Evolutionary conservation across 2,113 vertebrate species (phyloP).

Genomic region (Sapajus apella): DNA sequence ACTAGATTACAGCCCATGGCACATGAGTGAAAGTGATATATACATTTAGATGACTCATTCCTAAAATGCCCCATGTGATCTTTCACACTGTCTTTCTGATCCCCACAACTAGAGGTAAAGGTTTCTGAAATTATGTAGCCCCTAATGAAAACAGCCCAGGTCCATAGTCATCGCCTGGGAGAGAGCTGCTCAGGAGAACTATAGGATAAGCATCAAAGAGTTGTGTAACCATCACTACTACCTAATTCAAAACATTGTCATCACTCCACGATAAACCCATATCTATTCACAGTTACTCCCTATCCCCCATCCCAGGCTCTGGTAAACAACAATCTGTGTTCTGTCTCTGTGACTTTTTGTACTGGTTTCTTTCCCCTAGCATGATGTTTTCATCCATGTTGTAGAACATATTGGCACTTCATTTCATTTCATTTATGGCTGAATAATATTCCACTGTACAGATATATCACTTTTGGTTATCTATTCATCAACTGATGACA

Average conservation of each 20-base stretch:
- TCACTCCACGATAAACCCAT: background rate
- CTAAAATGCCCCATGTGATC: background rate
- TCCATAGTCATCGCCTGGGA: background rate
- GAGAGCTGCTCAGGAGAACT: background rate
- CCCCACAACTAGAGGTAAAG: background rate
- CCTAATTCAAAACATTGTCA: background rate
- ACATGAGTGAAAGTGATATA: background rate
- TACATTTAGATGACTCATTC: background rate
- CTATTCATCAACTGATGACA: background rate
- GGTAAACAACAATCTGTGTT: background rate
- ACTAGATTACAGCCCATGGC: background rate
- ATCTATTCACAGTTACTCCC: background rate
- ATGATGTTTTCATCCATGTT: background rate
- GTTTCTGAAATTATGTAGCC: background rate
- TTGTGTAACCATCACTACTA: background rate
- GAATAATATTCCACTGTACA: background rate
- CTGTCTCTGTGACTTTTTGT: background rate
- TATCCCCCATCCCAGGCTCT: background rate
- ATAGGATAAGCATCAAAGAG: background rate
- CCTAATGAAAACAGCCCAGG: background rate
- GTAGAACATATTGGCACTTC: background rate
- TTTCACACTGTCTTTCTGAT: background rate
- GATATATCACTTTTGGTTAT: background rate
- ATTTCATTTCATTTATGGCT: background rate
- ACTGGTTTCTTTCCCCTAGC: background rate